phyloP scores from a whole-genome alignment of 2,797 vertebrate species.

The Sebastes dallii region DNA sequence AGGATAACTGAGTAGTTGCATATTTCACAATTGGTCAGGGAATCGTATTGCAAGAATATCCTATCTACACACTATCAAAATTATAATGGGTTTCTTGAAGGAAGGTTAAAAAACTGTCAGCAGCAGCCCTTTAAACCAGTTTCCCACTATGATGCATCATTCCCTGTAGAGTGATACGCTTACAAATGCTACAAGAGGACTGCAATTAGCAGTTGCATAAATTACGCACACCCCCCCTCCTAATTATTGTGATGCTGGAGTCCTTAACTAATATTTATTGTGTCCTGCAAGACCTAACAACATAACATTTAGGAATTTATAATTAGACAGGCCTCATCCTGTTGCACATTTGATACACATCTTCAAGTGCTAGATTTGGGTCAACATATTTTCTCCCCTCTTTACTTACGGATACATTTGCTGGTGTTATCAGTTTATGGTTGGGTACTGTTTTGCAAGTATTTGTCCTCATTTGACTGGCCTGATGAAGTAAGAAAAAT shows the following conservation, averaged over 20 bases:
- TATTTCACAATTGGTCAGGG: slow-evolving; percentile 14
- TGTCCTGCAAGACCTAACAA: neutral
- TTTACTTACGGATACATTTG: neutral
- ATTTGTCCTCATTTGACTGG: slow-evolving; percentile 1
- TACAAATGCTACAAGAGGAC: neutral
- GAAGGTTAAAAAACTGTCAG: slow-evolving; percentile 2
- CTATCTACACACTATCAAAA: neutral
- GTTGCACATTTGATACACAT: slow-evolving; percentile 3
- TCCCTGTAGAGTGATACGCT: neutral
- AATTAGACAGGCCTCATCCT: neutral
- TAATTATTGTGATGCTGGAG: neutral
- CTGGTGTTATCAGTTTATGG: slow-evolving; percentile 24
- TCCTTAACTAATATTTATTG: neutral
- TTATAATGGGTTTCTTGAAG: neutral
- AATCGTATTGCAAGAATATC: neutral
- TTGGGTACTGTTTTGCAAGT: slow-evolving; percentile 4
- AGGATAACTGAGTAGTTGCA: neutral
- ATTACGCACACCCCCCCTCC: neutral
- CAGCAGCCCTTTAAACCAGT: neutral
- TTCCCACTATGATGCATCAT: slow-evolving; percentile 4
- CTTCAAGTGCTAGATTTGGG: slow-evolving; percentile 17
- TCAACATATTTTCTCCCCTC: neutral
- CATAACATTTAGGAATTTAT: neutral
- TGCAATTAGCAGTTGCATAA: neutral
- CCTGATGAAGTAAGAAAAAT: neutral